Conservation (phyloP, 2,113 vertebrate genomes). For the Dipodomys merriami region DNA sequence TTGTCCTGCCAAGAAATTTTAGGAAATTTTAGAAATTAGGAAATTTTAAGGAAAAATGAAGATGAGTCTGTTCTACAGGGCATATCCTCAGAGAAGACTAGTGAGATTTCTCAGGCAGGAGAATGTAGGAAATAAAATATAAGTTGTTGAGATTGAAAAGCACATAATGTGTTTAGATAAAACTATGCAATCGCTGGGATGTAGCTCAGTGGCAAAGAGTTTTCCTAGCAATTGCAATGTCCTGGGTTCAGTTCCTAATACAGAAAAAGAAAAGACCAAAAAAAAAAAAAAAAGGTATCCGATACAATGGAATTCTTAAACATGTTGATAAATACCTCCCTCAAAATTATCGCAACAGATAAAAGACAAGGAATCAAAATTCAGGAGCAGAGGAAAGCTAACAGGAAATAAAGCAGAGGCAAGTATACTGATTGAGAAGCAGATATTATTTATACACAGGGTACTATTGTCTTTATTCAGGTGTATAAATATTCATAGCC, state of each 20-base stretch:
- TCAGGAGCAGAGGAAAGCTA: neutral
- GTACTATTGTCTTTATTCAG: neutral
- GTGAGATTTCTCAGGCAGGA: neutral
- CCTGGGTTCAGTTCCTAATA: too few relatives aligned
- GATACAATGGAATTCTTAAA: neutral
- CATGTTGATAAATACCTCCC: neutral
- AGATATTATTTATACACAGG: too few relatives aligned
- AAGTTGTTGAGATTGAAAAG: neutral
- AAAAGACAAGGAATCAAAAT: neutral
- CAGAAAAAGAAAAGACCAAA: too few relatives aligned
- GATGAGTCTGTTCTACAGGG: neutral
- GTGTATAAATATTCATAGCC: neutral
- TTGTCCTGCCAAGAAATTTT: neutral
- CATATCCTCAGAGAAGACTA: neutral
- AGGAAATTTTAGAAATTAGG: too few relatives aligned
- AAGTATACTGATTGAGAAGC: neutral
- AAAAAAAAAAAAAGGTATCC: too few relatives aligned
- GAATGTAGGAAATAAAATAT: neutral
- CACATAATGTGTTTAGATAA: neutral
- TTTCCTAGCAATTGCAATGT: too few relatives aligned
- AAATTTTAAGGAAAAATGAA: neutral
- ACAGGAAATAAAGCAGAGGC: neutral
- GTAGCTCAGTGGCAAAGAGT: too few relatives aligned
- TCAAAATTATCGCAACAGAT: neutral
- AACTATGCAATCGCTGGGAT: neutral